Conservation (phyloP, 2,113 vertebrate genomes). For the Tachysurus vachellii region DNA sequence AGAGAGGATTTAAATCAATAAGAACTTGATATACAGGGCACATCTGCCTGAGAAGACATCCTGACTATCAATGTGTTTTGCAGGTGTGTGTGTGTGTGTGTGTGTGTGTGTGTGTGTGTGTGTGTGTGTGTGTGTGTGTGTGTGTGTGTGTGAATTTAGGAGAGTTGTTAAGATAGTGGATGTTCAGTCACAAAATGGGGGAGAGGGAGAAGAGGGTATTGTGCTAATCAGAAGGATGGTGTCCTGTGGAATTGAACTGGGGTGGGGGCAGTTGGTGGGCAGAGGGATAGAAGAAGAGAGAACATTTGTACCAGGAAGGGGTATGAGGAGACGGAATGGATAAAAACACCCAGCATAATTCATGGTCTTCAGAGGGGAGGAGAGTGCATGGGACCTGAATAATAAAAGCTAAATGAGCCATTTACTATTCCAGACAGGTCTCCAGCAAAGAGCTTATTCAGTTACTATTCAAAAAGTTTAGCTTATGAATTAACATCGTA, state of each 20-base stretch:
- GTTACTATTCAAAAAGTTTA: slow-evolving; percentile 99
- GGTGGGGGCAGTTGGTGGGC: slow-evolving; percentile 28
- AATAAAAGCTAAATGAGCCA: slow-evolving; percentile 92
- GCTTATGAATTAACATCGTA: slow-evolving; percentile 98
- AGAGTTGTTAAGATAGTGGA: background rate
- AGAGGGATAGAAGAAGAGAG: slow-evolving; percentile 41
- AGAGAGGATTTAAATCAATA: slow-evolving; percentile 38
- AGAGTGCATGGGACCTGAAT: slow-evolving; percentile 85
- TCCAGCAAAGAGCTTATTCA: slow-evolving; percentile 87
- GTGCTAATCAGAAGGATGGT: slow-evolving; percentile 67
- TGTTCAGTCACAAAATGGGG: background rate
- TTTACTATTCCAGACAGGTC: slow-evolving; percentile 92
- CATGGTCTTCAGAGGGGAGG: slow-evolving; percentile 82
- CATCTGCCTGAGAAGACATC: slow-evolving; percentile 23
- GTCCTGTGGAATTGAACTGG: slow-evolving; percentile 46
- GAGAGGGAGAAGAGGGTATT: slow-evolving; percentile 45
- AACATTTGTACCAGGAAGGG: slow-evolving; percentile 28
- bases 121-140: background rate
- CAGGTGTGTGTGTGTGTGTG: slow-evolving; percentile 6
- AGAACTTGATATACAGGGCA: slow-evolving; percentile 41
- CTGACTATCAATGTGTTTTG: slow-evolving; percentile 21
- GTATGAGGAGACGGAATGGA: slow-evolving; percentile 54
- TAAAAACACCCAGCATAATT: slow-evolving; percentile 74
- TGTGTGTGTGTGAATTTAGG: background rate
- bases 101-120: background rate